Conservation (phyloP, 1,140 invertebrate genomes). For the Chironomus tepperi region DNA sequence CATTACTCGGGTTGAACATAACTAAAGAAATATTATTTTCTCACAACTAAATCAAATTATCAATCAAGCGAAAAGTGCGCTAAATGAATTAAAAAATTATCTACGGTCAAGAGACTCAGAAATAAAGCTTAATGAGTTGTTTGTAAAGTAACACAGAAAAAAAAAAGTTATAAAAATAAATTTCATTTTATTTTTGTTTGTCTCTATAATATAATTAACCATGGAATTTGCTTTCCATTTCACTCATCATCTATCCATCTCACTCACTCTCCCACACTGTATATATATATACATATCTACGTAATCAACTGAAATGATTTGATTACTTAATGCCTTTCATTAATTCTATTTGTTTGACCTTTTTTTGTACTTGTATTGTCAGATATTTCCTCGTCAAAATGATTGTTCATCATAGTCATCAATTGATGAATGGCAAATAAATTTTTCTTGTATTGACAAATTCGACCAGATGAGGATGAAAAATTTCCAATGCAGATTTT, state of each 20-base stretch:
- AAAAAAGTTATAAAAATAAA: not conserved
- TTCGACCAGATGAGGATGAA: not conserved
- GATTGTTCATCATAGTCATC: not conserved
- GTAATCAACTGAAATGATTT: conserved; percentile 14
- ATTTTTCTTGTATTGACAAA: too few species aligned
- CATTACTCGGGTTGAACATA: too few species aligned
- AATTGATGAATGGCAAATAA: not conserved
- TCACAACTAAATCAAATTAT: too few species aligned
- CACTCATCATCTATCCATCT: too few species aligned
- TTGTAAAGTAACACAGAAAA: not conserved
- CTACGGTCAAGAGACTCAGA: not conserved
- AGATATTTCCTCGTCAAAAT: not conserved
- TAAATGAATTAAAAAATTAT: not conserved
- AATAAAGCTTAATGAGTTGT: conserved; percentile 8
- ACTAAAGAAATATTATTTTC: too few species aligned
- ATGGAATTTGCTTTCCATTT: not conserved
- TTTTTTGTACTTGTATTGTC: not conserved
- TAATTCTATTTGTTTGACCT: conserved; percentile 14
- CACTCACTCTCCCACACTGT: too few species aligned
- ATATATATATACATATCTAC: not conserved
- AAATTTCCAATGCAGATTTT: not conserved
- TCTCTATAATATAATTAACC: conserved; percentile 14
- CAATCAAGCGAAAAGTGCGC: not conserved
- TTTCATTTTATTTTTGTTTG: not conserved
- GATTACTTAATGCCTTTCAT: conserved; percentile 13